Base-by-base conservation (phyloP, 1,140 invertebrate species). In the Homalodisca vitripennis region DNA sequence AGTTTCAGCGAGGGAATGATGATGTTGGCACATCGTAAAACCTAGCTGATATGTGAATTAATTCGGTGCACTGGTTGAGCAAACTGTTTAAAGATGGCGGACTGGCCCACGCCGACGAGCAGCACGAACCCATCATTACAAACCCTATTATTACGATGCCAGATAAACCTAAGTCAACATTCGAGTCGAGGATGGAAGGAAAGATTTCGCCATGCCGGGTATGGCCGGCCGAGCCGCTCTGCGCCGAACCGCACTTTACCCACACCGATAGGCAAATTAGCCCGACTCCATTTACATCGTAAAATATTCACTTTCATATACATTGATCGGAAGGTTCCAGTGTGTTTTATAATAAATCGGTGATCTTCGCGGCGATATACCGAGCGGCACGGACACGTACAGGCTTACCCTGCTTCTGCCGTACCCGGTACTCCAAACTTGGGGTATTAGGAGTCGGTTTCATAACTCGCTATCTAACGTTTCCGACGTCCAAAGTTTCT, bases 71-170 rank as follows among this genome's bases (percentile, higher is more conserved):
- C 34, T 3, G 55, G 55, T 24, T 60, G 55, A 60, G 55, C 55
- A 60, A 60, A 60, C 55, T 60, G 55, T 60, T 60, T 60, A 60
- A 60, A 60, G 55, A 60, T 60, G 55, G 55, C 55, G 55, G 55
- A 22, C 3, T 6, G 55, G 22, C 22, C 3, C 22, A 2, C 3
- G 24, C 24, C 2, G 6, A 12, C 10, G 10, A 29, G 29, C n/a
- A n/a, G n/a, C n/a, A n/a, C n/a, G n/a, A n/a, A n/a, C 55, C 55
- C 55, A n/a, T 60, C 55, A 60, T 60, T 60, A 60, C 55, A 13
- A 6, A 27, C 55, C 26, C 22, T 60, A 26, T 60, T 60, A 60
- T 60, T 60, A 60, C 55, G 55, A 60, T 60, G 2, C 27, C 55
- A 60, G 55, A 60, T 60, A 60, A 60, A 60, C 55, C 55, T 60